These are phyloP conservation scores for Crocallis elinguaria DNA, from an alignment of 2,888 invertebrate genomes.

Conservation along the genomic window DNA sequence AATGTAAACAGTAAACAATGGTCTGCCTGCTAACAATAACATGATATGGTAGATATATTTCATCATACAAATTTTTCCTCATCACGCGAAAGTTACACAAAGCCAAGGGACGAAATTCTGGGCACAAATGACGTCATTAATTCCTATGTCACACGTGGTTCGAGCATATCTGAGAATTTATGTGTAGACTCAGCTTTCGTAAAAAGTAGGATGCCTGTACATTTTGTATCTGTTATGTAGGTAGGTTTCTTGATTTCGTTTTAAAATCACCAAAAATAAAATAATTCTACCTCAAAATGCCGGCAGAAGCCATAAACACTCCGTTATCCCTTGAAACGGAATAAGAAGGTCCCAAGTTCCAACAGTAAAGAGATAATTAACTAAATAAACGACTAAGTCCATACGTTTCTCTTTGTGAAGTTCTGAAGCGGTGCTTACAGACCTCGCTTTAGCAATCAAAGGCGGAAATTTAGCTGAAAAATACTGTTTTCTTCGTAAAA, in stretches of 20 bases:
- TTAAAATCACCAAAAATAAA: too few species aligned
- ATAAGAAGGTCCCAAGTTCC: neutral
- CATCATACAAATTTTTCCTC: neutral
- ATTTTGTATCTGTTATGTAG: too few species aligned
- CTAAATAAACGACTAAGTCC: constrained; percentile 1
- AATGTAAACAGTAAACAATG: too few species aligned
- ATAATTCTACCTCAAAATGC: too few species aligned
- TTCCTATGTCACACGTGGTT: constrained; percentile 17
- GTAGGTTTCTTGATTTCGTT: too few species aligned
- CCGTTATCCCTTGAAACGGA: neutral
- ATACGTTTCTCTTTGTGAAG: constrained; percentile 36
- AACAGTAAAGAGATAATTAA: constrained; percentile 6
- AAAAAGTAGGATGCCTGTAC: too few species aligned
- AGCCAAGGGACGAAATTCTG: constrained; percentile 5
- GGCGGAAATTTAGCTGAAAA: constrained; percentile 32
- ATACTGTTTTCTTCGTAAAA: constrained; percentile 25
- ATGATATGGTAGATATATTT: neutral
- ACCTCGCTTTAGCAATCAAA: constrained; percentile 35
- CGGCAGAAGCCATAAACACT: neutral
- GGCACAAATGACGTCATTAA: constrained; percentile 18
- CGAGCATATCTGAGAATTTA: constrained; percentile 22
- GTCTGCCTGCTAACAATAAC: too few species aligned
- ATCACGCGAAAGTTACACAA: constrained; percentile 6
- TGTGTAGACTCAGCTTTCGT: constrained; percentile 3
- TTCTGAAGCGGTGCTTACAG: constrained; percentile 28